A percentile compares a stretch with the other conserved stretches of the same genome.
phyloP scores from a whole-genome alignment of 2,888 invertebrate genomes.

The Leptopilina drosophilae region DNA sequence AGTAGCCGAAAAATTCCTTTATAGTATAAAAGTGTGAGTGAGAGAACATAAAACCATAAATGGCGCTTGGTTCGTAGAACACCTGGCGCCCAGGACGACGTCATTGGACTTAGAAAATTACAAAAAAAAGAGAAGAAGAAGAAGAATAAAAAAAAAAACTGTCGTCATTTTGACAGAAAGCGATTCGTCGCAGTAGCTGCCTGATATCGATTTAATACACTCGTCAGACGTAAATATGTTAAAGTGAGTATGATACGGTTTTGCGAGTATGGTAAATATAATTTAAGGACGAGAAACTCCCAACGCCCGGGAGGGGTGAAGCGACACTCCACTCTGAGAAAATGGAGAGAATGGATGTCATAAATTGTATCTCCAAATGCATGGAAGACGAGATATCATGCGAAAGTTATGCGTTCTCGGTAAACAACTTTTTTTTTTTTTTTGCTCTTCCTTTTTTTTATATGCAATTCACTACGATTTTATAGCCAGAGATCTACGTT shows the following conservation, averaged over 20 bases:
- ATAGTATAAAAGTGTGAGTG: too few relatives aligned
- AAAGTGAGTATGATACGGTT: constrained; percentile 37
- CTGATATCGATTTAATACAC: constrained; percentile 37
- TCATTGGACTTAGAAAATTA: constrained; percentile 33
- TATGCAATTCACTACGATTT: constrained; percentile 39
- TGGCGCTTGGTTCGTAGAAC: constrained; percentile 24
- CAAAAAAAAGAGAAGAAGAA: background rate
- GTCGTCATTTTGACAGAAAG: constrained; percentile 20
- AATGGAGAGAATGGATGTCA: constrained; percentile 41
- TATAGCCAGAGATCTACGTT: constrained; percentile 26
- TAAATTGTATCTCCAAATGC: constrained; percentile 41
- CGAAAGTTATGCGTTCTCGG: constrained; percentile 34
- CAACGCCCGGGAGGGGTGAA: constrained; percentile 2
- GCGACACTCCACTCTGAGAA: constrained; percentile 40
- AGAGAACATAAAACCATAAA: constrained; percentile 16
- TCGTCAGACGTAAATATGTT: constrained; percentile 40
- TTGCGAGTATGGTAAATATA: constrained; percentile 39
- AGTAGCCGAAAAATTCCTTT: background rate
- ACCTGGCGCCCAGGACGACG: constrained; percentile 24
- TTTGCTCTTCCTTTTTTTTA: too few relatives aligned
- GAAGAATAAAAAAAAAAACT: background rate
- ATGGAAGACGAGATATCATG: constrained; percentile 34
- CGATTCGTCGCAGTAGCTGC: constrained; percentile 36
- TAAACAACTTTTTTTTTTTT: constrained; percentile 33
- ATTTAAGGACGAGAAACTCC: constrained; percentile 36